These are phyloP conservation scores for Cephus nigrinus DNA, from an alignment of 2,888 invertebrate genomes.

Conservation along the genomic window DNA sequence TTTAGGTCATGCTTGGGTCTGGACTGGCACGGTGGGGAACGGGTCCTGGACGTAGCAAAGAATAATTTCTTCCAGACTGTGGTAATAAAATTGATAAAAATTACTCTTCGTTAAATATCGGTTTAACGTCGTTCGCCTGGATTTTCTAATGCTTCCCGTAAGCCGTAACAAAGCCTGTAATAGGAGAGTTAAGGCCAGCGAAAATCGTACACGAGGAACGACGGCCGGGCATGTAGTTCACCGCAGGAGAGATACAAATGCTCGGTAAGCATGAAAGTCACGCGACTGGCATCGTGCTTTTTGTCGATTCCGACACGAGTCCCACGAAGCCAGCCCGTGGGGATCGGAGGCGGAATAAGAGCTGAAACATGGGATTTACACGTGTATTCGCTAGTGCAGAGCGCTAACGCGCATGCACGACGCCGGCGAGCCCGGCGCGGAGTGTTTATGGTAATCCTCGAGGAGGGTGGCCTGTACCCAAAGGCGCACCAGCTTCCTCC, in stretches of 20 bases:
- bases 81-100: neutral
- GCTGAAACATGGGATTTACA: slow-evolving; percentile 56
- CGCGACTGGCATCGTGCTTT: slow-evolving; percentile 44
- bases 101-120: neutral
- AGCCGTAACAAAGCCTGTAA: neutral
- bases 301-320: slow-evolving; percentile 39
- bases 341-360: slow-evolving; percentile 44
- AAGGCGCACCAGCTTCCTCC: neutral
- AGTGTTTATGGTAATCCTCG: slow-evolving; percentile 55
- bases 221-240: neutral
- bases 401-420: slow-evolving; percentile 36
- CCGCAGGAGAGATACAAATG: neutral
- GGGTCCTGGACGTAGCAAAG: neutral
- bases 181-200: neutral
- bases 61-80: neutral
- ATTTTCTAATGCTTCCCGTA: neutral
- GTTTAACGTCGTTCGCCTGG: neutral
- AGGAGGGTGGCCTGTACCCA: slow-evolving; percentile 46
- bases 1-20: neutral
- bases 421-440: slow-evolving; percentile 33
- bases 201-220: neutral
- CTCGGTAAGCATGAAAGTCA: slow-evolving; percentile 44
- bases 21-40: neutral
- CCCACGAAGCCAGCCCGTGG: slow-evolving; percentile 11
- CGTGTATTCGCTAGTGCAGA: slow-evolving; percentile 49